Evolutionary conservation across 2,888 invertebrate species (phyloP), one percentile per base, ranked within the genome.

Genomic region (Caenorhabditis sp.): DNA sequence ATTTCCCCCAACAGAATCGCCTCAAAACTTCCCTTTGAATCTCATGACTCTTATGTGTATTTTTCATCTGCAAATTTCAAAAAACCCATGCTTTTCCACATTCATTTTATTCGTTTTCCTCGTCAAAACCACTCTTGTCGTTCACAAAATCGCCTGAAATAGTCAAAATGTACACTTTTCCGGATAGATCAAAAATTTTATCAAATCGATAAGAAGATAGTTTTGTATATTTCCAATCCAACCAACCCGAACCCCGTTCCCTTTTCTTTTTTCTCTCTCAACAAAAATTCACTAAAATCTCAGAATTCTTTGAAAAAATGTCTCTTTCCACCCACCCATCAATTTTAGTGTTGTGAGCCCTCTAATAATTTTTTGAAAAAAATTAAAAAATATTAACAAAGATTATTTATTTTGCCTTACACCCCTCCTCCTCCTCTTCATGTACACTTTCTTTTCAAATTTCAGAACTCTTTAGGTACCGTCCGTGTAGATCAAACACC

Each of bases 41-140:
- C 80, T 80, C 80, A 67, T 67, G 40, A 51, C 53, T 22, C 32
- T 53, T 67, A 65, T 74, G 67, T 74, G 67, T 74, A 65, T 74
- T 60, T 60, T 26, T 70, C n/a, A n/a, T n/a, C 32, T 40, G 35
- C 22, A 18, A 26, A 47, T 47, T 67, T 50, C 64, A 26, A 51
- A 40, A 11, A 61, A 24, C 64, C 58, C 28, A n/a, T 13, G 8
- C 20, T 20, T 26, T 44, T 44, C 37, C 22, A n/a, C 47, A 47
- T 44, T 18, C 18, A 37, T 18, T 20, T 22, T 37, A 8, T 35
- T 9, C 15, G 2, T 51, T 26, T 55, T 28, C 26, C 40, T 18
- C n/a, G 4, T 47, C 47, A 9, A 11, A 47, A 40, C 13, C 40
- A 40, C 40, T 47, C 47, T 47, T 47, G 47, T 47, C 47, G 18